Evolutionary conservation across 92 coral and sea anemone genomes (phyloP).

Genomic region (Porites rus): DNA sequence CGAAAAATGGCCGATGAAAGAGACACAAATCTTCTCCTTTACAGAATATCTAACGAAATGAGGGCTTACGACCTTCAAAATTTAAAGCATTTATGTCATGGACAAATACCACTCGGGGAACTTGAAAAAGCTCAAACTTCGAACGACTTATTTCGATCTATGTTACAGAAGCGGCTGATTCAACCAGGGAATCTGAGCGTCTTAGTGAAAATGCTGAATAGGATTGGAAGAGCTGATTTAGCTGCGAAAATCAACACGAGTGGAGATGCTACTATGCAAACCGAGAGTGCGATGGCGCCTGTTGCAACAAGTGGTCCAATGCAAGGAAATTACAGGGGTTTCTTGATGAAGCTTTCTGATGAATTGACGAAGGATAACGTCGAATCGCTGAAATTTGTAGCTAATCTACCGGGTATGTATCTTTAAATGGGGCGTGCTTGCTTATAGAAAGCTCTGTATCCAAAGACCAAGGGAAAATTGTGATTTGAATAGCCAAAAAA

Average conservation of each 20-base stretch:
- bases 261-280: conserved; percentile 62
- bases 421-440: neutral
- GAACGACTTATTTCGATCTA: conserved; percentile 51
- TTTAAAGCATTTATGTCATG: conserved; percentile 77
- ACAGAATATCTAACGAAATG: conserved; percentile 66
- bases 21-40: conserved; percentile 12
- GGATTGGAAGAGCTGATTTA: conserved; percentile 71
- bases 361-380: conserved; percentile 78
- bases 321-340: conserved; percentile 30
- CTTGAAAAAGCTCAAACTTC: conserved; percentile 58
- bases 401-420: conserved; percentile 82
- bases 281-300: conserved; percentile 60
- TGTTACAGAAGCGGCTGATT: conserved; percentile 66
- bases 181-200: conserved; percentile 43
- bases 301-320: neutral
- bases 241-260: conserved; percentile 55
- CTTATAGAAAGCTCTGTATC: neutral
- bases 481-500: neutral
- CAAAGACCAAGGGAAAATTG: neutral
- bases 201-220: conserved; percentile 61
- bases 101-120: conserved; percentile 59
- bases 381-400: conserved; percentile 79
- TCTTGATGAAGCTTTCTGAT: conserved; percentile 80
- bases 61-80: conserved; percentile 68
- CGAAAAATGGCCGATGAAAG: neutral